Percentiles rank a stretch among this genome's conserved stretches.
Evolutionary conservation across 2,888 invertebrate species (phyloP).

Genomic region (Smittia sp.): DNA sequence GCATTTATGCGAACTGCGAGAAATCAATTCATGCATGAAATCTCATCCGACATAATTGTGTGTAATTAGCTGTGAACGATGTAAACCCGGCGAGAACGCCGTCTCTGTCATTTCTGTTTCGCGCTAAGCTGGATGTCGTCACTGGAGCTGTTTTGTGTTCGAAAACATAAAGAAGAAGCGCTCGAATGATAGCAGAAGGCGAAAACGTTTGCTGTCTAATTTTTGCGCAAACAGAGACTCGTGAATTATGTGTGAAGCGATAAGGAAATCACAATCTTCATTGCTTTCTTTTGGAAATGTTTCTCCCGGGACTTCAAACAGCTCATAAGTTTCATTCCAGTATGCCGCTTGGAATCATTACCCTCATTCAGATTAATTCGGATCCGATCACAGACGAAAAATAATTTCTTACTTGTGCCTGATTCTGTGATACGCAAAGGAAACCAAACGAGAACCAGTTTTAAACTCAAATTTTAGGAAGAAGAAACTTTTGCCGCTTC

Average conservation of each 20-base stretch:
- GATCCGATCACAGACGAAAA: background rate
- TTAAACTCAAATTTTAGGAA: background rate
- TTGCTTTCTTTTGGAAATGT: background rate
- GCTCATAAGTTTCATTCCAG: no score
- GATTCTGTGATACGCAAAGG: slow-evolving; percentile 27
- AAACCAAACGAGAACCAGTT: slow-evolving; percentile 21
- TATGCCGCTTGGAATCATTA: no score
- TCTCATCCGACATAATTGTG: background rate
- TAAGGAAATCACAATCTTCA: background rate
- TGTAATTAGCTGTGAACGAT: background rate
- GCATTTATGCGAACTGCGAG: no score
- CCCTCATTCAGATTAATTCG: no score
- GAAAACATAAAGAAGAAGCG: background rate
- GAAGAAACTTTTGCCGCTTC: background rate
- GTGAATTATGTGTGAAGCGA: background rate
- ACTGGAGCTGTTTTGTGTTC: background rate
- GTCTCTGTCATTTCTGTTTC: background rate
- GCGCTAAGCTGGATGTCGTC: background rate
- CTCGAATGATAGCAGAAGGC: slow-evolving; percentile 1
- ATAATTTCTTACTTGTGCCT: slow-evolving; percentile 9
- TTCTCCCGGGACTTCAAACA: no score
- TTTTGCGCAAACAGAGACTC: slow-evolving; percentile 2
- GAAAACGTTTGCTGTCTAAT: background rate
- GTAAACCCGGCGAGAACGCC: background rate
- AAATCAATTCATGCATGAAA: background rate